Evolutionary conservation across 2,113 vertebrate genomes (phyloP).

Genomic region (Entosphenus tridentatus): DNA sequence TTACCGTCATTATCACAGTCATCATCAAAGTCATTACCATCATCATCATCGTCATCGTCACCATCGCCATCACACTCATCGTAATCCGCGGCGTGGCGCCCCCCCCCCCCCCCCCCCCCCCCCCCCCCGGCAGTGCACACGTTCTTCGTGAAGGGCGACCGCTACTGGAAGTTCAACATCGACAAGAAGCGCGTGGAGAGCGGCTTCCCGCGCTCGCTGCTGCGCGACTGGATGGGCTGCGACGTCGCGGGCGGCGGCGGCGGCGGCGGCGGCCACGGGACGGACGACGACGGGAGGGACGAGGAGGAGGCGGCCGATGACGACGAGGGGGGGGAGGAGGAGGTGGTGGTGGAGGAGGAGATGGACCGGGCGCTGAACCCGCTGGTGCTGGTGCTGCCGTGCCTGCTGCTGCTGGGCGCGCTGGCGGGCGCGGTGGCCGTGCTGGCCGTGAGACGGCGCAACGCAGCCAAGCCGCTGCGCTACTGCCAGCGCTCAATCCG

Average conservation of each 20-base stretch:
- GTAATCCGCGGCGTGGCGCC: not conserved
- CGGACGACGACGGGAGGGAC: constrained; percentile 32
- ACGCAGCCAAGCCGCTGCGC: constrained; percentile 52
- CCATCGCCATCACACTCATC: too few relatives aligned
- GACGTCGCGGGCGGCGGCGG: constrained; percentile 15
- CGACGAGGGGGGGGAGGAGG: constrained; percentile 16
- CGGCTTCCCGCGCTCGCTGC: constrained; percentile 51
- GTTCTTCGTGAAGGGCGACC: constrained; percentile 69
- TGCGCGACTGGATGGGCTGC: constrained; percentile 63
- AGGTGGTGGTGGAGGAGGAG: too few relatives aligned
- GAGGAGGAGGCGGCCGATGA: constrained; percentile 21
- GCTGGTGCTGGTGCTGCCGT: constrained; percentile 27
- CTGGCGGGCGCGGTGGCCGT: constrained; percentile 36
- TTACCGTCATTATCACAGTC: too few relatives aligned
- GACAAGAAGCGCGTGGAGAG: constrained; percentile 58
- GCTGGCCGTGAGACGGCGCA: constrained; percentile 50
- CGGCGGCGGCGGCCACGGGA: constrained; percentile 12
- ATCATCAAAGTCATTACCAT: too few relatives aligned
- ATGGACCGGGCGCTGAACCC: too few relatives aligned
- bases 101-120: not conserved
- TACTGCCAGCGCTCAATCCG: constrained; percentile 68
- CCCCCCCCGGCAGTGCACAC: constrained; percentile 33
- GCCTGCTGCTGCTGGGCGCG: constrained; percentile 42
- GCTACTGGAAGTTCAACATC: constrained; percentile 79
- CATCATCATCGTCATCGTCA: too few relatives aligned